Base-by-base conservation (phyloP, 1,140 invertebrate genomes). In the Halictus rubicundus region DNA sequence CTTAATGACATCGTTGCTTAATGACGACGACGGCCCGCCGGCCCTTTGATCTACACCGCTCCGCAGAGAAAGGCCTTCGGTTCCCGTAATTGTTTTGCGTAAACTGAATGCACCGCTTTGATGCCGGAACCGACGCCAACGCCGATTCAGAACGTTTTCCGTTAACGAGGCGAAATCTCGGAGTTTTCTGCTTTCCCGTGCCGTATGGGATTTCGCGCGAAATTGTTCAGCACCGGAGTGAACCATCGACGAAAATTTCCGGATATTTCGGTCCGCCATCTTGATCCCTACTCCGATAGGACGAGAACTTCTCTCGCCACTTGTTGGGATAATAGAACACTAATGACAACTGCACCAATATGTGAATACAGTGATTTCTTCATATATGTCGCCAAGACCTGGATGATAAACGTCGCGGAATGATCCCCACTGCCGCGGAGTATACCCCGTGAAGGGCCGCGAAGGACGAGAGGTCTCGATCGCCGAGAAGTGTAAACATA, bases 1-100 rank as follows among this genome's bases (percentile, higher is more conserved):
- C 72, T 85, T 86, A 86, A 86, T 85, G 85, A 86, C 52, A 80
- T 78, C 80, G 76, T 73, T 68, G 81, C 71, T 85, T 86, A 85
- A 86, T 86, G 85, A 86, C 71, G 84, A 39, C 77, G n/a, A 65
- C 69, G 37, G 49, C 25, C 21, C n/a, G 23, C 3, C 1, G 27
- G 32, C 37, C 46, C 78, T 85, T 85, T 85, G 82, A 85, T 84
- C 78, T 78, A 60, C 68, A 69, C 69, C 72, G 70, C 57, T 66
- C 65, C 37, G 71, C 63, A 49, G 68, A 85, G 83, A 85, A 84
- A 84, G 80, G 78, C 75, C 59, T 84, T 83, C 78, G 72, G 76
- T 52, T 78, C 73, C 57, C 68, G 71, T 86, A 86, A 86, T 86
- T 85, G 84, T 86, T 86, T 86, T 86, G 79, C 66, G 83, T 85